These are phyloP conservation scores for Microctonus aethiopoides DNA, from an alignment of 2,888 invertebrate species.

Conservation along the genomic window DNA sequence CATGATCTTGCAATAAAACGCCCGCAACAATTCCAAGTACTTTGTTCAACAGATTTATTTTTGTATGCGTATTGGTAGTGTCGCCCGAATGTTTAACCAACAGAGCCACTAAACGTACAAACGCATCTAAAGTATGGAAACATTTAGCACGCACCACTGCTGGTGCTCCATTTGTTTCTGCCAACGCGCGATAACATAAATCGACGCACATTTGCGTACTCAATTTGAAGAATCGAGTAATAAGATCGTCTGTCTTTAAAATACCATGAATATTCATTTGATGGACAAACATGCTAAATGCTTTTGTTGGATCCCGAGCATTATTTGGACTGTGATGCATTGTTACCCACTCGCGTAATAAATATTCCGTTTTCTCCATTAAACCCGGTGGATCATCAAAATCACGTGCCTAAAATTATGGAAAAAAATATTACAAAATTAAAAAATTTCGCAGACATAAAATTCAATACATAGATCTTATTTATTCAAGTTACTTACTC, in stretches of 20 bases:
- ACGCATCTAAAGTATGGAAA: slow-evolving; percentile 95
- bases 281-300: slow-evolving; percentile 93
- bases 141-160: slow-evolving; percentile 87
- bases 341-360: slow-evolving; percentile 95
- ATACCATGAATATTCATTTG: slow-evolving; percentile 98
- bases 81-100: slow-evolving; percentile 96
- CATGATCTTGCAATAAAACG: slow-evolving; percentile 95
- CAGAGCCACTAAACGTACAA: slow-evolving; percentile 91
- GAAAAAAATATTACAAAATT: no score
- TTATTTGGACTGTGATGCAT: slow-evolving; percentile 86
- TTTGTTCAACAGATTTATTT: slow-evolving; percentile 96
- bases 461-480: no score
- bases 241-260: slow-evolving; percentile 95
- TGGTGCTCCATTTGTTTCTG: slow-evolving; percentile 77
- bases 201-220: slow-evolving; percentile 97
- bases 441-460: no score
- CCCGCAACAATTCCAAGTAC: slow-evolving; percentile 95
- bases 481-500: slow-evolving; percentile 76
- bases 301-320: slow-evolving; percentile 87
- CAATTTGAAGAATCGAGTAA: slow-evolving; percentile 95
- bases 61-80: slow-evolving; percentile 90
- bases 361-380: slow-evolving; percentile 93
- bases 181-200: slow-evolving; percentile 86
- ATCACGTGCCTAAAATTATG: no score
- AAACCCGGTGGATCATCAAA: slow-evolving; percentile 94